Evolutionary conservation across 2,113 vertebrate species (phyloP).

Genomic region (Forbesichthys agassizii): DNA sequence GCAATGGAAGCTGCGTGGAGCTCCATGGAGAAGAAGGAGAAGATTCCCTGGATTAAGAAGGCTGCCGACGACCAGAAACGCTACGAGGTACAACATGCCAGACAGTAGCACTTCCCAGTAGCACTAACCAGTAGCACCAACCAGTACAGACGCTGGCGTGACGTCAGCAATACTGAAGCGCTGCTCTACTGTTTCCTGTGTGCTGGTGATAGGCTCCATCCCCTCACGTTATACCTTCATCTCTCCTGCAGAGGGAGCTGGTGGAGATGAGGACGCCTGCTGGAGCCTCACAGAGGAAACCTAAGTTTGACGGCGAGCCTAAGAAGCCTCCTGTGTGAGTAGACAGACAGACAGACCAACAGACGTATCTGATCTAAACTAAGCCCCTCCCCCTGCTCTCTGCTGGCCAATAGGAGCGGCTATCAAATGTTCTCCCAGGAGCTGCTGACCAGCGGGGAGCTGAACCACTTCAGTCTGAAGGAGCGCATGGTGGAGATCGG

Average conservation of each 20-base stretch:
- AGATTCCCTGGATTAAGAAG: constrained; percentile 83
- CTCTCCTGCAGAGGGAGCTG: constrained; percentile 75
- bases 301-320: constrained; percentile 81
- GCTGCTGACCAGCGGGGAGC: constrained; percentile 80
- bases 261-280: constrained; percentile 67
- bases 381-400: neutral
- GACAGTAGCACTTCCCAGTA: constrained; percentile 63
- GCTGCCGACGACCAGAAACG: constrained; percentile 83
- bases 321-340: constrained; percentile 80
- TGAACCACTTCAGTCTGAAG: constrained; percentile 82
- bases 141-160: neutral
- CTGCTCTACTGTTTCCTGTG: neutral
- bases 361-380: too few species aligned
- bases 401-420: constrained; percentile 70
- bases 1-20: constrained; percentile 80
- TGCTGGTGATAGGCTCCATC: too few species aligned
- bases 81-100: constrained; percentile 76
- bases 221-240: constrained; percentile 10
- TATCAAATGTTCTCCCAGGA: constrained; percentile 87
- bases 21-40: constrained; percentile 83
- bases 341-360: neutral
- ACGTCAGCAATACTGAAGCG: neutral
- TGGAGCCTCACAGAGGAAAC: constrained; percentile 69
- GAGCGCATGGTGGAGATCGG: constrained; percentile 86
- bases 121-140: neutral